Evolutionary conservation across 2,888 invertebrate genomes (phyloP).

Genomic region (Mimas tiliae): DNA sequence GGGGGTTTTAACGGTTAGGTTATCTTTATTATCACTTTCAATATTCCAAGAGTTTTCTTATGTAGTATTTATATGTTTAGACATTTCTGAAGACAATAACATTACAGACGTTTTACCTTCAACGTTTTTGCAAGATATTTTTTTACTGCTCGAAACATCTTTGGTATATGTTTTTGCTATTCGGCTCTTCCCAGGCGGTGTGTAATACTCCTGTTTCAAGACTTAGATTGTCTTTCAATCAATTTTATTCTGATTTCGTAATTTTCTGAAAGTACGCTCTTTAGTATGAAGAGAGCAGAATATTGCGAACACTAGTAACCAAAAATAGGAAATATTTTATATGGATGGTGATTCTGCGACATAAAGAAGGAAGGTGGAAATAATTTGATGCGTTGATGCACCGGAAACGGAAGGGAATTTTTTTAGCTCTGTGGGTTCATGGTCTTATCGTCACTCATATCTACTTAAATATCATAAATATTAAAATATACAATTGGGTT

Average conservation of each 20-base stretch:
- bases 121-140: too few species aligned
- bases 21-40: too few species aligned
- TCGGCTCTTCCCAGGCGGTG: not conserved
- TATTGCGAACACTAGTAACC: too few species aligned
- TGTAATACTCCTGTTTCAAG: not conserved
- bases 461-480: not conserved
- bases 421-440: not conserved
- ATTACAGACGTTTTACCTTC: too few species aligned
- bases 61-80: too few species aligned
- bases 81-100: too few species aligned
- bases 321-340: not conserved
- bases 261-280: too few species aligned
- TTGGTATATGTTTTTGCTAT: not conserved
- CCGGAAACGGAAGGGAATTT: conserved; percentile 7
- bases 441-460: not conserved
- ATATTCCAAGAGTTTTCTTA: too few species aligned
- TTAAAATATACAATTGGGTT: not conserved
- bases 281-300: not conserved
- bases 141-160: too few species aligned
- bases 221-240: not conserved
- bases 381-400: not conserved
- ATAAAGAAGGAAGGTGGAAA: not conserved
- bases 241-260: too few species aligned
- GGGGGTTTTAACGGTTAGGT: too few species aligned
- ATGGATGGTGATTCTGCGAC: not conserved